Evolutionary conservation across 2,888 invertebrate genomes (phyloP).

Genomic region (Nineta flava): DNA sequence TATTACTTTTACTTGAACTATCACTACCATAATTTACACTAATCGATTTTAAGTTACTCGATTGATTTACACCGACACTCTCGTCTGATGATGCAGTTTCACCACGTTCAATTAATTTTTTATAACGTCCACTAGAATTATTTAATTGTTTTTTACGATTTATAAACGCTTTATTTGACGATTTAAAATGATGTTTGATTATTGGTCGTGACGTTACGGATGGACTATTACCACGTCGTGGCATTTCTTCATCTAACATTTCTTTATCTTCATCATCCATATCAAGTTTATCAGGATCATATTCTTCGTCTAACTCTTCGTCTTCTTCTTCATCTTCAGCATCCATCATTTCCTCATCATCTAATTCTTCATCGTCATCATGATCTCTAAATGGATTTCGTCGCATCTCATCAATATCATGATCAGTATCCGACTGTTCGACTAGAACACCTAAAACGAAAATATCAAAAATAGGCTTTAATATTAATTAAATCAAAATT

Average conservation of each 20-base stretch:
- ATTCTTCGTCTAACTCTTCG: slow-evolving; percentile 12
- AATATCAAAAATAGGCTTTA: background rate
- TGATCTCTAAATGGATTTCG: background rate
- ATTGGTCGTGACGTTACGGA: background rate
- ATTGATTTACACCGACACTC: slow-evolving; percentile 2
- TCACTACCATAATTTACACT: slow-evolving; percentile 4
- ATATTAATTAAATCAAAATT: background rate
- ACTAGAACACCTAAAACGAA: background rate
- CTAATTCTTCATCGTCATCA: slow-evolving; percentile 13
- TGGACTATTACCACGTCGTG: background rate
- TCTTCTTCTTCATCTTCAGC: slow-evolving; percentile 12
- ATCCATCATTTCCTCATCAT: slow-evolving; percentile 12
- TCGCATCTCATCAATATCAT: background rate
- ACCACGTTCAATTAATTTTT: background rate
- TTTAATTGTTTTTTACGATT: background rate
- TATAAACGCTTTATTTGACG: slow-evolving; percentile 10
- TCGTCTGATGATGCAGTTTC: background rate
- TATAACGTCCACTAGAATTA: background rate
- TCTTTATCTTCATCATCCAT: background rate
- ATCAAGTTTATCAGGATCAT: background rate
- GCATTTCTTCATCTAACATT: slow-evolving; percentile 3
- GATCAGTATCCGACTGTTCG: background rate
- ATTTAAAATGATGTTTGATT: background rate
- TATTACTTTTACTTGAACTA: slow-evolving; percentile 13
- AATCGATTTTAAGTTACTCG: background rate